These are phyloP conservation scores for Etia nguti DNA, from an alignment of 2,113 vertebrate species.

Conservation along the genomic window DNA sequence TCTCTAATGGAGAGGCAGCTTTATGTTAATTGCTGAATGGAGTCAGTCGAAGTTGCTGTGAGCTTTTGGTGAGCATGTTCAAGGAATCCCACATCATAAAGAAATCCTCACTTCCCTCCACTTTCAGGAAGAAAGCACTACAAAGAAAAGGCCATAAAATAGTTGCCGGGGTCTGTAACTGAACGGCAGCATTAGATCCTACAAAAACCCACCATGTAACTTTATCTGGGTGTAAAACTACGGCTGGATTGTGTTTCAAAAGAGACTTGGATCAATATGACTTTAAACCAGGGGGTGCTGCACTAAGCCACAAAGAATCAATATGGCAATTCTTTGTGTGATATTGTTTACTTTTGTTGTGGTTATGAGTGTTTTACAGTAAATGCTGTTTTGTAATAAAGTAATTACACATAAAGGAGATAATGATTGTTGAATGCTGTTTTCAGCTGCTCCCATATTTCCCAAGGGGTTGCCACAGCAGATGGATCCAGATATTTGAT, in stretches of 20 bases:
- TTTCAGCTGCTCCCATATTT: not conserved
- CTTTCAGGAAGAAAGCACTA: not conserved
- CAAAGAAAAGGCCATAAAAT: constrained; percentile 25
- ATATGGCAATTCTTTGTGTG: not conserved
- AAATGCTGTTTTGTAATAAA: not conserved
- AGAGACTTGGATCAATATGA: not conserved
- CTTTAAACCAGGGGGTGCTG: not conserved
- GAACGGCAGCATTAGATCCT: not conserved
- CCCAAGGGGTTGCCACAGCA: not conserved
- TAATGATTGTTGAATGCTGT: not conserved
- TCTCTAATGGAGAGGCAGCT: constrained; percentile 51
- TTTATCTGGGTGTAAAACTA: not conserved
- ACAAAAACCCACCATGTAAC: not conserved
- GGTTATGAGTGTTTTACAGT: not conserved
- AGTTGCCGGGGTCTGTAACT: not conserved
- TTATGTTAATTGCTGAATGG: constrained; percentile 67
- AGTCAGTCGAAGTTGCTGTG: constrained; percentile 26
- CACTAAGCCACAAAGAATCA: not conserved
- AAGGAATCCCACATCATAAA: constrained; percentile 36
- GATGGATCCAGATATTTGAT: not conserved
- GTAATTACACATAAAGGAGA: not conserved
- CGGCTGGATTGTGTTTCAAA: not conserved
- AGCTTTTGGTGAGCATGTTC: constrained; percentile 4
- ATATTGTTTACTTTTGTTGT: not conserved
- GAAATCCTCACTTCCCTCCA: constrained; percentile 21